Evolutionary conservation across 2,113 vertebrate species (phyloP).

Genomic region (Lynx canadensis): DNA sequence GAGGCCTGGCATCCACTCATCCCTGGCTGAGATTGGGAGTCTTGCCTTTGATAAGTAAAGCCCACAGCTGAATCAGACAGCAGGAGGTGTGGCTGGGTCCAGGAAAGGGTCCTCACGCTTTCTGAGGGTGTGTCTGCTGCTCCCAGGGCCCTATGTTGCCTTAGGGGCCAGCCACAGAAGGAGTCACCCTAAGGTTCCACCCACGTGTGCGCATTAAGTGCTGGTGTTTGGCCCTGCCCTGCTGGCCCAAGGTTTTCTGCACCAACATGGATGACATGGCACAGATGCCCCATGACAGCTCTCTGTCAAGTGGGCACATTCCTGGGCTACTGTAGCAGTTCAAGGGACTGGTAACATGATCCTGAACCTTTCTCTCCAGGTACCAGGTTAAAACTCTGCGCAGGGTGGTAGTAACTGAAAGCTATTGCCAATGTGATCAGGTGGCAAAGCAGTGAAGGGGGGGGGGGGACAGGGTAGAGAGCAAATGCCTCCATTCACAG

Average conservation of each 20-base stretch:
- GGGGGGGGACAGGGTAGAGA: not conserved
- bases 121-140: not conserved
- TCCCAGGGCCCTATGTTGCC: not conserved
- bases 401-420: not conserved
- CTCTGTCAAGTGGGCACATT: not conserved
- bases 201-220: not conserved
- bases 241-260: not conserved
- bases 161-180: not conserved
- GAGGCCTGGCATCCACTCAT: not conserved
- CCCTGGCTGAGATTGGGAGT: not conserved
- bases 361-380: not conserved
- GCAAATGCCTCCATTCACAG: not conserved
- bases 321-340: not conserved
- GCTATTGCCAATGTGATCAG: not conserved
- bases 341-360: not conserved
- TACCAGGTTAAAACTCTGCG: constrained; percentile 37
- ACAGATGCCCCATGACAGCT: not conserved
- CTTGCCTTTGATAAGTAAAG: not conserved
- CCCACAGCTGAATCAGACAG: not conserved
- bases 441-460: not conserved
- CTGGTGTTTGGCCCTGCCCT: not conserved
- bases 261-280: not conserved
- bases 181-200: not conserved
- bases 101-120: not conserved
- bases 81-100: not conserved